These are phyloP conservation scores for Hippolais icterina DNA, from an alignment of 2,113 vertebrate genomes.

Conservation along the genomic window DNA sequence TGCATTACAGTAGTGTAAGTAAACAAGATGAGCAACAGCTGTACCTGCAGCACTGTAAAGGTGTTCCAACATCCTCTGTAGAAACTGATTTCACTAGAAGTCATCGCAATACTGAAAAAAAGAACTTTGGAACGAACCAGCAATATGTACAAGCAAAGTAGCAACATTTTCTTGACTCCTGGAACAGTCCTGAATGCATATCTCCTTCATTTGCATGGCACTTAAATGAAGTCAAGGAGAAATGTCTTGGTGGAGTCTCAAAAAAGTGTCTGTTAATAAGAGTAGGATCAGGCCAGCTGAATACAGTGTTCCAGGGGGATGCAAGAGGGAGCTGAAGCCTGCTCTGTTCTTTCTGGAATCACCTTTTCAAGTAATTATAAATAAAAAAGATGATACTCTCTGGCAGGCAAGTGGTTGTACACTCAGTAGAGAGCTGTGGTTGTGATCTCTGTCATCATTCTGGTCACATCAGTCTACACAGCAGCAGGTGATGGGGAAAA, in stretches of 20 bases:
- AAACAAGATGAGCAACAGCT: not conserved
- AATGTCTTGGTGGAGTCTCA: not conserved
- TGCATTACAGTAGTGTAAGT: not conserved
- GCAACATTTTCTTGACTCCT: not conserved
- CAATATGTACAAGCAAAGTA: not conserved
- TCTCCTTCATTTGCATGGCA: not conserved
- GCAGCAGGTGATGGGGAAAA: not conserved
- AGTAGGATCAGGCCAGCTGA: not conserved
- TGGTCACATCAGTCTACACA: not conserved
- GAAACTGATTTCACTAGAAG: not conserved
- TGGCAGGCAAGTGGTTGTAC: not conserved
- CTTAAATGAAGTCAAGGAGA: not conserved
- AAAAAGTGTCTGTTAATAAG: not conserved
- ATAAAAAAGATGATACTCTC: not conserved
- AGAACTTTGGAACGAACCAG: not conserved
- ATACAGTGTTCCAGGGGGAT: not conserved
- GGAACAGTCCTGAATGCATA: fast-evolving
- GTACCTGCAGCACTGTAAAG: not conserved
- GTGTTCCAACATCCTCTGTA: not conserved
- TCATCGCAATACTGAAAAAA: not conserved
- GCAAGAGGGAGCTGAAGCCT: not conserved
- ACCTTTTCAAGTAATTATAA: not conserved
- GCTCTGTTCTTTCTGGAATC: not conserved
- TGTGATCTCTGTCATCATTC: not conserved
- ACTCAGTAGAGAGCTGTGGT: not conserved